Evolutionary conservation across 2,113 vertebrate species (phyloP).

Genomic region (Myanophis thanlyinensis): DNA sequence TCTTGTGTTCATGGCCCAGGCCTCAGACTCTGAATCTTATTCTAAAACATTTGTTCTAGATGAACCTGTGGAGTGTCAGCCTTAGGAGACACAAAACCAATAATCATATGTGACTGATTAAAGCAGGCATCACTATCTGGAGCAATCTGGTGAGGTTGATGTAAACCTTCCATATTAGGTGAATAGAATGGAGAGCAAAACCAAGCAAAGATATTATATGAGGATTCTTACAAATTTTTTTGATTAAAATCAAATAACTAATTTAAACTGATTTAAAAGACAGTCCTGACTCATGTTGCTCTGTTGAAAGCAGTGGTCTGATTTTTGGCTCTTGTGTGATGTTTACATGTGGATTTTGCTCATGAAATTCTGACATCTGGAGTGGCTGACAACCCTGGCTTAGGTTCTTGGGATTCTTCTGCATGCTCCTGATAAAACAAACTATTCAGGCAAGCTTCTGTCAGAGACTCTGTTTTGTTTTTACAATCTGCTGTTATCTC

Average conservation of each 20-base stretch:
- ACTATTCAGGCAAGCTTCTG: background rate
- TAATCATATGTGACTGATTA: background rate
- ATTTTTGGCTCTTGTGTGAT: background rate
- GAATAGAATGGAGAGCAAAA: background rate
- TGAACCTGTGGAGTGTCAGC: background rate
- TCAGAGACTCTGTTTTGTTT: background rate
- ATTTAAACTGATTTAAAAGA: background rate
- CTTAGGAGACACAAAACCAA: background rate
- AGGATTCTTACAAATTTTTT: background rate
- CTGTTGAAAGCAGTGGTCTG: background rate
- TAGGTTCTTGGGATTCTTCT: background rate
- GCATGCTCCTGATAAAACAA: background rate
- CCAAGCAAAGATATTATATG: background rate
- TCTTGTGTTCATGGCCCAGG: background rate
- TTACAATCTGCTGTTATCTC: background rate
- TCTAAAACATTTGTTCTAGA: background rate
- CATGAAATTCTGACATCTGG: background rate
- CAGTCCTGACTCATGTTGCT: background rate
- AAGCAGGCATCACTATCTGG: background rate
- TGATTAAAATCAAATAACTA: background rate
- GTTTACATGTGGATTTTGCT: background rate
- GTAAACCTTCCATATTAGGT: background rate
- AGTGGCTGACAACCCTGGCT: background rate
- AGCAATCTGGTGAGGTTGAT: background rate
- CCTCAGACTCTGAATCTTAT: background rate